These are phyloP conservation scores for Rhagophthalmus giganteus DNA, from an alignment of 2,888 invertebrate genomes.

Conservation along the genomic window DNA sequence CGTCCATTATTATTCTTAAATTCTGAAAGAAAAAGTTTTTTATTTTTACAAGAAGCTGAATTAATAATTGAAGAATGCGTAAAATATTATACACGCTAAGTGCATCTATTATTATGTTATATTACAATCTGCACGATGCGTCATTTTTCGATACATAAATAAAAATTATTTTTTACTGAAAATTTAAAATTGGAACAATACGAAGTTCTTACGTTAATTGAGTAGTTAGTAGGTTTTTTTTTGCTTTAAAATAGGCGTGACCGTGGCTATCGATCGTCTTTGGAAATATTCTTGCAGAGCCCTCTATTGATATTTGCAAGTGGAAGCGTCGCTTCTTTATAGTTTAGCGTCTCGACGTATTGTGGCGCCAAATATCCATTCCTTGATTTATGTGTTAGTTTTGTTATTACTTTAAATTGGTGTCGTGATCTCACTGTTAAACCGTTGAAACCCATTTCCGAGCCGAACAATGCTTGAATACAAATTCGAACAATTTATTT, in stretches of 20 bases:
- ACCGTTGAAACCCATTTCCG: background rate
- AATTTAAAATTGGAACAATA: no score
- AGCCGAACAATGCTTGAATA: background rate
- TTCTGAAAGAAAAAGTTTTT: no score
- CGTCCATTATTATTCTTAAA: no score
- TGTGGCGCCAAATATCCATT: conserved; percentile 30
- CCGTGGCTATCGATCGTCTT: conserved; percentile 42
- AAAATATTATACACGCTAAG: no score
- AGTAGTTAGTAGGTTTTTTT: no score
- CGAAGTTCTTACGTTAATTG: no score
- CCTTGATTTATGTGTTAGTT: conserved; percentile 17
- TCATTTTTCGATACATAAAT: no score
- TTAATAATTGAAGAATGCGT: no score
- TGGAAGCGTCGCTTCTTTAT: conserved; percentile 14
- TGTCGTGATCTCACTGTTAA: conserved; percentile 13
- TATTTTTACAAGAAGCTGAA: no score
- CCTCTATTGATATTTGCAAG: conserved; percentile 38
- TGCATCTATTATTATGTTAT: no score
- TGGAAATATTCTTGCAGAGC: conserved; percentile 32
- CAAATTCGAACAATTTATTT: background rate
- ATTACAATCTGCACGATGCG: no score
- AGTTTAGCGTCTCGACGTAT: conserved; percentile 33
- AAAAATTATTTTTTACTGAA: no score
- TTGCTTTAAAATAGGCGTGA: conserved; percentile 43
- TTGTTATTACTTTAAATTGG: conserved; percentile 17